Evolutionary conservation across 2,113 vertebrate species (phyloP).

Genomic region (Indicator indicator): DNA sequence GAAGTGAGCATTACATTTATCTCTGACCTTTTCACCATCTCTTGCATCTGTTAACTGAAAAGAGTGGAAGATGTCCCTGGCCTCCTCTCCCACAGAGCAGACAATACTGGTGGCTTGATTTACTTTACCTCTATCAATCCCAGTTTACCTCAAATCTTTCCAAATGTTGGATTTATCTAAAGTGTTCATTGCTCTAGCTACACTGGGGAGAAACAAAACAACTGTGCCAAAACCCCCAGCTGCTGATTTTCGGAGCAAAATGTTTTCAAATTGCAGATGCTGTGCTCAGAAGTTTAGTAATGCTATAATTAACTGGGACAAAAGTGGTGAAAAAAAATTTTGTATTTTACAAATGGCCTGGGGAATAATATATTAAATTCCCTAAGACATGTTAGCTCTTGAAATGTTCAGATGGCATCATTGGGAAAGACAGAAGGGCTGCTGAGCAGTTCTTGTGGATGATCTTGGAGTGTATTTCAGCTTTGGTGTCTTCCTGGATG

Average conservation of each 20-base stretch:
- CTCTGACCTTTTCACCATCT: conserved; percentile 75
- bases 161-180: conserved; percentile 11
- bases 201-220: neutral
- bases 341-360: neutral
- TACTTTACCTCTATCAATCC: conserved; percentile 28
- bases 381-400: neutral
- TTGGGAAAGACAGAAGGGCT: neutral
- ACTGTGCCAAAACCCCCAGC: neutral
- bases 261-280: conserved; percentile 23
- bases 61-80: conserved; percentile 46
- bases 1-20: conserved; percentile 72
- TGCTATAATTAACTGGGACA: conserved; percentile 3
- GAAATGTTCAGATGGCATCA: neutral
- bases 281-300: conserved; percentile 4
- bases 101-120: conserved; percentile 57
- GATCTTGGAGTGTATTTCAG: neutral
- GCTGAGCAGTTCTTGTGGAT: neutral
- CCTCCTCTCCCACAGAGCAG: conserved; percentile 65
- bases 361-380: neutral
- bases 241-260: neutral
- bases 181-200: neutral
- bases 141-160: conserved; percentile 30
- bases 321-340: neutral
- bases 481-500: neutral
- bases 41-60: conserved; percentile 73